Evolutionary conservation across 1,140 invertebrate genomes (phyloP), one percentile per base, ranked within the genome.

Genomic region (Zaprionus vittiger): DNA sequence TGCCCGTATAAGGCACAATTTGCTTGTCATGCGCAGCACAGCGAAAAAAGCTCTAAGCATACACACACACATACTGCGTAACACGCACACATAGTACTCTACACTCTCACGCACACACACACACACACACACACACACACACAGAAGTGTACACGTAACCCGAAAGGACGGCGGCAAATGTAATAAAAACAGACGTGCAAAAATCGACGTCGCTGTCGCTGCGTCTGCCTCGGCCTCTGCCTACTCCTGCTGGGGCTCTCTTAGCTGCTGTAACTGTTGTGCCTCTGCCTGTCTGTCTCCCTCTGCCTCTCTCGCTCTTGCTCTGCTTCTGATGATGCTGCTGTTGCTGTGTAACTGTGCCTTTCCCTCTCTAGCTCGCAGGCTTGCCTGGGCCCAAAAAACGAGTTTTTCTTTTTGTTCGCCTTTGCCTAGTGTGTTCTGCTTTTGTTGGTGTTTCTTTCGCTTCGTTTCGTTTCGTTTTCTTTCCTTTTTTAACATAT

Each of bases 111-210:
- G 44, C 34, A 52, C 26, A 76, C 28, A 26, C 59, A 67, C 28
- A 26, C 59, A 67, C 9, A 52, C 37, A 55, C 20, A 20, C 63
- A 66, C 60, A 68, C 38, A 37, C 20, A 61, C 59, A 44, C 54
- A 73, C 52, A 62, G 37, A 37, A 26, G 9, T 38, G 64, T 62
- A 61, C 72, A 74, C 72, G 72, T 69, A 74, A 76, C 41, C 60
- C 61, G 62, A 80, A 81, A 81, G 81, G 79, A 73, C 78, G 54
- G 68, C 37, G 49, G 84, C 81, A 81, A 77, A 86, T 89, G 85
- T 87, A 84, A 87, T 89, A 81, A 84, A 87, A 89, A 89, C 85
- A 87, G 73, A 90, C 81, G 84, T 87, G 84, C 84, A 87, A 87
- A 87, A 89, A 78, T 81, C 60, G 71, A 62, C 68, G 52, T 79